These are phyloP conservation scores for Noctua pronuba DNA, from an alignment of 2,888 invertebrate genomes.

Conservation along the genomic window DNA sequence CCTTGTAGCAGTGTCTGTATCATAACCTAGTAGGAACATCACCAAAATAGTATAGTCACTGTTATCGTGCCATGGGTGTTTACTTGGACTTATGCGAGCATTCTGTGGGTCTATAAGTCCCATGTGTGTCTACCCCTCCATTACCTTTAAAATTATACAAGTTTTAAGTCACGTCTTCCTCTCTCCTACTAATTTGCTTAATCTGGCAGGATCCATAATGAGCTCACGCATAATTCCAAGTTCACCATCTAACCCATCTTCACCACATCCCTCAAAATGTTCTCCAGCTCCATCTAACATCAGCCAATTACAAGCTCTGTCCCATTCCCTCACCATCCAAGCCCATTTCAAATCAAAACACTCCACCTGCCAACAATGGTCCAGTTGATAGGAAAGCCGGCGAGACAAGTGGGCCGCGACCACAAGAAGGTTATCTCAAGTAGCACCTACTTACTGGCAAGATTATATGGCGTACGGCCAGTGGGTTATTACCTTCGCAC, in stretches of 20 bases:
- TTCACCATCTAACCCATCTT: neutral
- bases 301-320: neutral
- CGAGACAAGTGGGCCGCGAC: conserved; percentile 59
- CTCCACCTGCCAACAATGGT: conserved; percentile 54
- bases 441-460: conserved; percentile 50
- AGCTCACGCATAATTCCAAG: too few relatives aligned
- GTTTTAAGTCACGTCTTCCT: too few relatives aligned
- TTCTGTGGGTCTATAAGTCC: neutral
- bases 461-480: conserved; percentile 44
- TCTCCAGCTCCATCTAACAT: neutral
- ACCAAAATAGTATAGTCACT: too few relatives aligned
- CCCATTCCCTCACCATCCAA: neutral
- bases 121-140: neutral
- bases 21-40: too few relatives aligned
- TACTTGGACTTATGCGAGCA: neutral
- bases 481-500: conserved; percentile 51
- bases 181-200: too few relatives aligned
- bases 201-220: too few relatives aligned
- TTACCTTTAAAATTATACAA: too few relatives aligned
- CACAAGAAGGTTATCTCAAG: conserved; percentile 63
- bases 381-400: conserved; percentile 61
- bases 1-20: too few relatives aligned
- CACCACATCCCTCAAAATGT: neutral
- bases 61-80: neutral
- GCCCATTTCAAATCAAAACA: conserved; percentile 3